phyloP scores from a whole-genome alignment of 2,888 invertebrate genomes.

The Meiosimyza platycephala region DNA sequence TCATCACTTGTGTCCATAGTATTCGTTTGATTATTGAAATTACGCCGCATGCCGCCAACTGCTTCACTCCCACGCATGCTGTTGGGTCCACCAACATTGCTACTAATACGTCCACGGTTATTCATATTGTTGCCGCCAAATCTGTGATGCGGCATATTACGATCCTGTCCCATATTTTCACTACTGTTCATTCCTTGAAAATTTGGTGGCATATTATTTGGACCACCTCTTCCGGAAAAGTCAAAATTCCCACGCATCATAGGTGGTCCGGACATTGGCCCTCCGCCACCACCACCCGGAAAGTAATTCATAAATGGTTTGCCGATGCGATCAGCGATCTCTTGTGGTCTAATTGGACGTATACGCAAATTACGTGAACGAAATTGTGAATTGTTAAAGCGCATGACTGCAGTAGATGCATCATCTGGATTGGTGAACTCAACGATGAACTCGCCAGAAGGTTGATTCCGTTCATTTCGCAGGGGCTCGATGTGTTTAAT shows the following conservation, averaged over 20 bases:
- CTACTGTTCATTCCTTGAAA: slow-evolving; percentile 26
- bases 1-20: slow-evolving; percentile 22
- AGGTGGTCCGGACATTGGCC: slow-evolving; percentile 30
- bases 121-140: slow-evolving; percentile 30
- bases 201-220: neutral
- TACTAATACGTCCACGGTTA: slow-evolving; percentile 26
- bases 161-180: slow-evolving; percentile 25
- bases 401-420: slow-evolving; percentile 68
- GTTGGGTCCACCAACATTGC: neutral
- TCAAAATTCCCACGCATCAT: slow-evolving; percentile 24
- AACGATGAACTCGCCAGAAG: slow-evolving; percentile 87
- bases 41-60: slow-evolving; percentile 17
- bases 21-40: slow-evolving; percentile 25
- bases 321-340: slow-evolving; percentile 70
- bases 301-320: slow-evolving; percentile 62
- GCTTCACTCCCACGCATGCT: slow-evolving; percentile 8
- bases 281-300: slow-evolving; percentile 51
- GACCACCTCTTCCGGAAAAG: slow-evolving; percentile 21
- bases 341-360: slow-evolving; percentile 70
- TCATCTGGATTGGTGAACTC: slow-evolving; percentile 82
- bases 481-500: slow-evolving; percentile 84
- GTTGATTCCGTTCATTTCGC: slow-evolving; percentile 76
- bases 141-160: slow-evolving; percentile 29
- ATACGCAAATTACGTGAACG: slow-evolving; percentile 64
- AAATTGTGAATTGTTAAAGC: slow-evolving; percentile 66